A percentile compares a stretch with the other conserved stretches of the same genome.
Conservation (phyloP, 2,888 invertebrate species). For the Heteropelma amictum region DNA sequence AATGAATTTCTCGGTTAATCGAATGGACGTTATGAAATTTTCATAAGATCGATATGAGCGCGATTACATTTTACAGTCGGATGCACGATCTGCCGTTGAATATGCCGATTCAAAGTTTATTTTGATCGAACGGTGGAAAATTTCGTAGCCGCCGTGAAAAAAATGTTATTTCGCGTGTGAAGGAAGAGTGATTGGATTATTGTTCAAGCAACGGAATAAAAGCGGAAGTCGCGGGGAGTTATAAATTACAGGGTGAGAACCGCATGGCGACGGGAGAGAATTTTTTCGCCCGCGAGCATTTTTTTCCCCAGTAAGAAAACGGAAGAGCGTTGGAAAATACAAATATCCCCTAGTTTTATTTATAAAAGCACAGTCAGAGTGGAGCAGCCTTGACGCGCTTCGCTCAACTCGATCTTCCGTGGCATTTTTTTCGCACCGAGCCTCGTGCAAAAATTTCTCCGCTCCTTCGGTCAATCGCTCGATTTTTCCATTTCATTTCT, state of each 20-base stretch:
- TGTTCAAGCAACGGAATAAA: constrained; percentile 4
- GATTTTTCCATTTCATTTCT: background rate
- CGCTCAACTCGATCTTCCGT: constrained; percentile 19
- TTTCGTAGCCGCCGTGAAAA: background rate
- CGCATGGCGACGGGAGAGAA: constrained; percentile 23
- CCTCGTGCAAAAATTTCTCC: background rate
- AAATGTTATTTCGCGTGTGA: background rate
- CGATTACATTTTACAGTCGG: no score
- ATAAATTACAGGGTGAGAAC: constrained; percentile 31
- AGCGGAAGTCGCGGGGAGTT: constrained; percentile 21
- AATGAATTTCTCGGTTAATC: no score
- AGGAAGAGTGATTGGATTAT: constrained; percentile 21
- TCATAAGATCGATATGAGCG: no score
- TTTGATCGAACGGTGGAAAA: background rate
- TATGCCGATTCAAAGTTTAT: background rate
- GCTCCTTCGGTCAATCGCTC: background rate
- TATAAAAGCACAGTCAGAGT: background rate
- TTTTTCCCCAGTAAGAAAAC: background rate
- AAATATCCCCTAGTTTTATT: background rate
- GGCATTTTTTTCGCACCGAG: background rate
- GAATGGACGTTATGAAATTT: no score
- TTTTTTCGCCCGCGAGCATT: background rate
- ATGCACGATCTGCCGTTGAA: background rate
- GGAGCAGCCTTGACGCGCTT: background rate
- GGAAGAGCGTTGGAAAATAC: background rate